Evolutionary conservation across 1,140 invertebrate species (phyloP).

Genomic region (Sinonovacula constricta): DNA sequence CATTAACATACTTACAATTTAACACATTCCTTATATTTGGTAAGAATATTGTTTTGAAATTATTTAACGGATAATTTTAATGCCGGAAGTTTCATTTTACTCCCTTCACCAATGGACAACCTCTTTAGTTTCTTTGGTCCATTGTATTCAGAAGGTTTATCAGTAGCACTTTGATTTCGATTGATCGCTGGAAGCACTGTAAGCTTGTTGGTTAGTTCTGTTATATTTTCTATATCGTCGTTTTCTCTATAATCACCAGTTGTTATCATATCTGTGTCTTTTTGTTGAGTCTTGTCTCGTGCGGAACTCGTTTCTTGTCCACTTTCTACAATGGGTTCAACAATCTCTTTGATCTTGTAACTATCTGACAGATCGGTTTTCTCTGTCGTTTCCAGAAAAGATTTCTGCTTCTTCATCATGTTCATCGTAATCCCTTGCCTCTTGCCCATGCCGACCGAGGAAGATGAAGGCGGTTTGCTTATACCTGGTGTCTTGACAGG

Average conservation of each 20-base stretch:
- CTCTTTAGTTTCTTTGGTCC: no score
- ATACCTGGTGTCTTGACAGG: constrained; percentile 18
- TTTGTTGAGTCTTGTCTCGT: background rate
- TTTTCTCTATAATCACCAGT: background rate
- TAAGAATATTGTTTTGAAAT: no score
- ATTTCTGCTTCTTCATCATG: constrained; percentile 46
- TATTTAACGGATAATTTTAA: no score
- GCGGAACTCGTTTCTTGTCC: no score
- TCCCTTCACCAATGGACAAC: no score
- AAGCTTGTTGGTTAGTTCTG: background rate
- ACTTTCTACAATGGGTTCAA: no score
- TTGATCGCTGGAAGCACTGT: constrained; percentile 9
- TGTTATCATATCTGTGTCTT: background rate
- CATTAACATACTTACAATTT: no score
- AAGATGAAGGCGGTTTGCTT: constrained; percentile 6
- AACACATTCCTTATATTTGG: no score
- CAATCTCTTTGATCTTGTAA: no score
- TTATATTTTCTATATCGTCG: background rate
- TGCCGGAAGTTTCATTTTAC: no score
- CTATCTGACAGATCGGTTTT: background rate
- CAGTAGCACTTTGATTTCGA: background rate
- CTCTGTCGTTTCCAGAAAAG: constrained; percentile 20
- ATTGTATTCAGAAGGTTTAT: no score
- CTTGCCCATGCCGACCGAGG: background rate
- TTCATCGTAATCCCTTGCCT: constrained; percentile 39